Evolutionary conservation across 2,797 vertebrate genomes (phyloP), one percentile per base, ranked within the genome.

Genomic region (Fundulus diaphanus): DNA sequence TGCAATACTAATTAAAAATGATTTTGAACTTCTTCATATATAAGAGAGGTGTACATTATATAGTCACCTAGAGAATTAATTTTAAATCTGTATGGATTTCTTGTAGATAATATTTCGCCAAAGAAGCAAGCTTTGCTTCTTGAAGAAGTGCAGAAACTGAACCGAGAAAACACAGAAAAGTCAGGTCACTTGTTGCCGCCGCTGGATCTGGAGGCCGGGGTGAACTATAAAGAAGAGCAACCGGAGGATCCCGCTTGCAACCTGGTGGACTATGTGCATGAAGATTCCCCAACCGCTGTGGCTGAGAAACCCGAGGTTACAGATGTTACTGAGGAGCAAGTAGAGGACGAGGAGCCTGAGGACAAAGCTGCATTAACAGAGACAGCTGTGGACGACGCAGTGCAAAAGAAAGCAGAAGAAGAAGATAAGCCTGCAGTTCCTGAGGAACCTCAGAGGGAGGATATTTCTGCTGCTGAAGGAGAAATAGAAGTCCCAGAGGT

Each of bases 61-160:
- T 37, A 44, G 5, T 31, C 29, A 78, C 15, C 35, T 5, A 74
- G 15, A 73, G 16, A 48, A 68, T 82, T 40, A 73, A 75, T 76
- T 9, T 5, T 37, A 52, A 33, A 84, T 67, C 1, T 84, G 1
- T 54, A 87, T 72, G 66, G 16, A n/a, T 4, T 27, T 73, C n/a
- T 93, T 94, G 68, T 79, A 98, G 97, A 97, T 66, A 85, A 71
- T 65, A 37, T 89, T 71, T 86, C 93, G 69, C 83, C 94, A 72
- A 96, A 93, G 82, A 96, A 91, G 65, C 94, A 96, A 54, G 88
- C 82, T 7, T 89, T 91, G 76, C 93, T 95, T 37, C 90, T 96
- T 65, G 94, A 96, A 76, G 94, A 95, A 51, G 88, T 98, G 69
- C 94, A 96, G 88, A 96, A 97, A 57, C 94, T 96, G 78, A 98